These are phyloP conservation scores for Hybos culiciformis DNA, from an alignment of 2,888 invertebrate genomes.

Conservation along the genomic window DNA sequence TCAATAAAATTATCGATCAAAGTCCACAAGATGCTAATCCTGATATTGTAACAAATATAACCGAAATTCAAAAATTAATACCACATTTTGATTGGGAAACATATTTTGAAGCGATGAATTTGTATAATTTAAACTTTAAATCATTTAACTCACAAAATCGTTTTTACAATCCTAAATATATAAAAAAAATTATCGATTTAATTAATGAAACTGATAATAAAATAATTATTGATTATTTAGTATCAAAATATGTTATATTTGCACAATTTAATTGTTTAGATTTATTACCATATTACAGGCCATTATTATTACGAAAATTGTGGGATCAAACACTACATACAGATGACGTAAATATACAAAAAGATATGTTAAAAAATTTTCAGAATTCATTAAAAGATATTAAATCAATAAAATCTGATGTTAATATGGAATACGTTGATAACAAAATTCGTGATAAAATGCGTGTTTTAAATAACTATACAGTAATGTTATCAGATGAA, in stretches of 20 bases:
- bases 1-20: background rate
- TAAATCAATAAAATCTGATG: background rate
- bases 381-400: background rate
- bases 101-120: background rate
- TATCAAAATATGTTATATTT: background rate
- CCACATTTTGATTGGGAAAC: background rate
- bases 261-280: background rate
- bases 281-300: background rate
- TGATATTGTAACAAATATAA: background rate
- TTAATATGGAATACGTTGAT: background rate
- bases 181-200: background rate
- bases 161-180: background rate
- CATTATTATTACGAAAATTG: background rate
- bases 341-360: background rate
- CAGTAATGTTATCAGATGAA: background rate
- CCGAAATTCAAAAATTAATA: background rate
- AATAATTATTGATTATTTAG: background rate
- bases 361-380: background rate
- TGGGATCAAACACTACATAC: background rate
- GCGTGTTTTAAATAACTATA: background rate
- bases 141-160: background rate
- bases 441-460: background rate
- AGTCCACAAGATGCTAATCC: background rate
- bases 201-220: background rate
- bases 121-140: background rate